Evolutionary conservation across 2,113 vertebrate species (phyloP).

Genomic region (Parotia lawesii): DNA sequence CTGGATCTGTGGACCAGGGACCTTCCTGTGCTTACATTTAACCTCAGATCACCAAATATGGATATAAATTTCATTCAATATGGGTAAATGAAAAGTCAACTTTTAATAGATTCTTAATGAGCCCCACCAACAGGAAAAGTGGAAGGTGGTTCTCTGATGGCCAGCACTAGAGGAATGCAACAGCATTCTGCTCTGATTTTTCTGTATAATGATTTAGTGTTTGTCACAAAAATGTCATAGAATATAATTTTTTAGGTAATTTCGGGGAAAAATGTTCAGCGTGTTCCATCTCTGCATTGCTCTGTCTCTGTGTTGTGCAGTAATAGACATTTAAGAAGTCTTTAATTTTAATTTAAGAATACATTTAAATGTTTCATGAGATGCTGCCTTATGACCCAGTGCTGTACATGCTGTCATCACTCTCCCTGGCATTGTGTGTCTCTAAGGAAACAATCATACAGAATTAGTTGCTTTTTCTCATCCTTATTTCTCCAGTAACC

Average conservation of each 20-base stretch:
- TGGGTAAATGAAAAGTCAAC: neutral
- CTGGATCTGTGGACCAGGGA: neutral
- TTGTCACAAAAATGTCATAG: neutral
- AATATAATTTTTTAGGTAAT: neutral
- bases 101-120: neutral
- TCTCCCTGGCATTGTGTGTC: accelerated
- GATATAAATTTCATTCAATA: neutral
- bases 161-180: neutral
- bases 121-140: accelerated
- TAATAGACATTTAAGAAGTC: neutral
- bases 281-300: neutral
- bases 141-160: accelerated
- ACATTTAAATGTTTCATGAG: neutral
- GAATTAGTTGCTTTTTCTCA: neutral
- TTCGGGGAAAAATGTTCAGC: neutral
- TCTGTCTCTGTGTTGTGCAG: neutral
- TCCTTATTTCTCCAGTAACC: neutral
- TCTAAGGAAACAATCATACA: neutral
- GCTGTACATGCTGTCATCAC: accelerated
- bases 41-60: neutral
- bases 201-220: neutral
- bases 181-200: neutral
- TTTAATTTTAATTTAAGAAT: neutral
- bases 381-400: neutral
- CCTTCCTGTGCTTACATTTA: neutral